Conservation (phyloP, 2,797 vertebrate species). For the Scomberomorus guttatus region DNA sequence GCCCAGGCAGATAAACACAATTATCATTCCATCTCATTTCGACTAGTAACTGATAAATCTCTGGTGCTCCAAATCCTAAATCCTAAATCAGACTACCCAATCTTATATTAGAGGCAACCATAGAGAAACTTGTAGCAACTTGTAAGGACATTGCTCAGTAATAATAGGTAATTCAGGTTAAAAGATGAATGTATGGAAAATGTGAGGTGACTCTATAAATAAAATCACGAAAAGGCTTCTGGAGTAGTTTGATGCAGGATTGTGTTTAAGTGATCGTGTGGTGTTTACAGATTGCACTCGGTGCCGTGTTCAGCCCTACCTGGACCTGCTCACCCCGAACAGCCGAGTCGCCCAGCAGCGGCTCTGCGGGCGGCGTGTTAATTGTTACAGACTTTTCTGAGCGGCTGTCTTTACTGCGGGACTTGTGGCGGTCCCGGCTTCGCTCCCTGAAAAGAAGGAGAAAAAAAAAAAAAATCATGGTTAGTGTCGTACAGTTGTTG, state of each 20-base stretch:
- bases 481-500: background rate
- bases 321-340: slow-evolving; percentile 87
- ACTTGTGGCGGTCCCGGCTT: slow-evolving; percentile 94
- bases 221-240: too few species aligned
- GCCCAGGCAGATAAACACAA: slow-evolving; percentile 56
- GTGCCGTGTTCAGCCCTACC: slow-evolving; percentile 66
- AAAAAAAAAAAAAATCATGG: background rate
- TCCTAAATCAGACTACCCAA: slow-evolving; percentile 8
- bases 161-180: background rate
- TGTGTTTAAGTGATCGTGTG: background rate
- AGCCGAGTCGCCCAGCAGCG: slow-evolving; percentile 87
- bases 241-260: background rate
- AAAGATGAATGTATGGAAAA: background rate
- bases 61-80: slow-evolving; percentile 61
- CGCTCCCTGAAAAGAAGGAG: slow-evolving; percentile 82
- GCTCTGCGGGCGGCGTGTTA: slow-evolving; percentile 91
- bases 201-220: too few species aligned
- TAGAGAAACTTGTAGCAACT: background rate
- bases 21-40: slow-evolving; percentile 59
- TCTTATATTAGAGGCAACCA: background rate
- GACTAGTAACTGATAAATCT: slow-evolving; percentile 56
- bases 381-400: slow-evolving; percentile 97
- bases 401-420: slow-evolving; percentile 91
- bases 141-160: background rate
- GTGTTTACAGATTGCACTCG: background rate